Evolutionary conservation across 2,113 vertebrate species (phyloP).

Genomic region (Tyto alba): DNA sequence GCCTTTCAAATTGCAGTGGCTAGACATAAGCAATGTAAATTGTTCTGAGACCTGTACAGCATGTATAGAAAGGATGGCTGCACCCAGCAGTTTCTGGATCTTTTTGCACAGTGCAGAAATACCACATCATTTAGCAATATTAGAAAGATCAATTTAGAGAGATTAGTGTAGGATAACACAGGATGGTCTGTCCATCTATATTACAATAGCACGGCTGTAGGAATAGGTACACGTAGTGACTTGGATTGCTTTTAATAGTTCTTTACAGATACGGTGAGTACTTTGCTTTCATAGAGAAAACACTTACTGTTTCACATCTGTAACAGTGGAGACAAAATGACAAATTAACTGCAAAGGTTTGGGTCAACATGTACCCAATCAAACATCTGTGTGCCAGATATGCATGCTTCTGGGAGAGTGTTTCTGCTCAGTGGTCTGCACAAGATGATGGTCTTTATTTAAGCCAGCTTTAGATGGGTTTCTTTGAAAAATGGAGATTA

Average conservation of each 20-base stretch:
- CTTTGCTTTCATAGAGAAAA: not conserved
- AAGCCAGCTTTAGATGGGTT: not conserved
- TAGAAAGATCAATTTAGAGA: not conserved
- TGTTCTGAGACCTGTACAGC: not conserved
- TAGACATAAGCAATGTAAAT: not conserved
- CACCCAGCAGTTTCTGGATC: not conserved
- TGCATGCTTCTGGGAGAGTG: not conserved
- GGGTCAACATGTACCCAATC: not conserved
- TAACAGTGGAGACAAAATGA: not conserved
- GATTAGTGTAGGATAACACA: not conserved
- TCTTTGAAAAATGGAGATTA: not conserved
- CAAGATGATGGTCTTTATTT: not conserved
- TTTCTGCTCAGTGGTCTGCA: not conserved
- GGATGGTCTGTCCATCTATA: not conserved
- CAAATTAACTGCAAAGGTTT: not conserved
- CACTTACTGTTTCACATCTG: not conserved
- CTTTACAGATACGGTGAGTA: not conserved
- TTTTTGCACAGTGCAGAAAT: not conserved
- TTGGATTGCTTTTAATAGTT: not conserved
- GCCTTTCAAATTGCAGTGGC: not conserved
- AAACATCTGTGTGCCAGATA: constrained; percentile 28
- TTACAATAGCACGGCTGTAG: not conserved
- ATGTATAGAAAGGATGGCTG: not conserved
- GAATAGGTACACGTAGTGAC: not conserved
- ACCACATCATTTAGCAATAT: not conserved